These are phyloP conservation scores for Lepidochitona cinerea DNA, from an alignment of 2,888 invertebrate genomes.

Conservation along the genomic window DNA sequence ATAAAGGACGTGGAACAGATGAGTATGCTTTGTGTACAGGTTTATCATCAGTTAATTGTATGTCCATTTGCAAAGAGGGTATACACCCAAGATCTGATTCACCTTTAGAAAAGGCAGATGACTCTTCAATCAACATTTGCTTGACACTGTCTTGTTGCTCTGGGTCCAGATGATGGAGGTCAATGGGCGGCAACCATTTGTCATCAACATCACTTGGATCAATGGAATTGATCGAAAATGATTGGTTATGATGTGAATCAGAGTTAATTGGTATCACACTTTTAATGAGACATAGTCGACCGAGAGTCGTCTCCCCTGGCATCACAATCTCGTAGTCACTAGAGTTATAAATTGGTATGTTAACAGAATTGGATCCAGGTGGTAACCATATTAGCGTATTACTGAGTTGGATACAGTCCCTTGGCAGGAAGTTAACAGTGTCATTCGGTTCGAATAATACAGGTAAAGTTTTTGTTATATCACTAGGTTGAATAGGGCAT, in stretches of 20 bases:
- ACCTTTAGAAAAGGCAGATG: conserved; percentile 24
- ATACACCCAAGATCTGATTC: conserved; percentile 31
- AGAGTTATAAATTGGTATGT: not conserved
- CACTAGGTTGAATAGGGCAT: too few relatives aligned
- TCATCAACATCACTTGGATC: not conserved
- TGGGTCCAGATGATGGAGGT: conserved; percentile 8
- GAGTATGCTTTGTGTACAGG: conserved; percentile 30
- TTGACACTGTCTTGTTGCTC: conserved; percentile 17
- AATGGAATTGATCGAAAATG: not conserved
- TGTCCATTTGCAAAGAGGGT: conserved; percentile 26
- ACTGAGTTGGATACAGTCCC: not conserved
- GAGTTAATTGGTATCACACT: not conserved
- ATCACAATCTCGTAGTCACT: not conserved
- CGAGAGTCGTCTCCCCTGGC: not conserved
- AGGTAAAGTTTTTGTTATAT: too few relatives aligned
- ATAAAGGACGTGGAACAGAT: conserved; percentile 30
- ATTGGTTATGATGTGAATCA: too few relatives aligned
- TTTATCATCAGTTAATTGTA: conserved; percentile 24
- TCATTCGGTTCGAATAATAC: not conserved
- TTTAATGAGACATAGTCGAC: not conserved
- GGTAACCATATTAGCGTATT: not conserved
- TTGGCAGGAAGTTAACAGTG: not conserved
- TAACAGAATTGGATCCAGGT: not conserved
- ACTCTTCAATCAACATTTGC: conserved; percentile 26
- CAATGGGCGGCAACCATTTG: conserved; percentile 29